Conservation (phyloP, 1,140 invertebrate species). For the Pemphigus obesinymphae region DNA sequence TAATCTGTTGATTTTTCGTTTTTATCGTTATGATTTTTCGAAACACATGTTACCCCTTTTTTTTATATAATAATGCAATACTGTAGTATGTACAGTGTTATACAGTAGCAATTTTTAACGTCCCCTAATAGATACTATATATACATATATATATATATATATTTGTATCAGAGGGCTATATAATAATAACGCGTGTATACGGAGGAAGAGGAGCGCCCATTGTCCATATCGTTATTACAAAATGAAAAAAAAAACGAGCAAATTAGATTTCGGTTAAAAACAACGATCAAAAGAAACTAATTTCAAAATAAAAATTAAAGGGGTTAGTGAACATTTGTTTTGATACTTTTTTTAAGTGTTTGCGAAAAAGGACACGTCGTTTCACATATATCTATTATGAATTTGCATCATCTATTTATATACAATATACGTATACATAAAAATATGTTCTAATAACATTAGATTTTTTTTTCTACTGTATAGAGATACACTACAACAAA, state of each 20-base stretch:
- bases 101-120: constrained; percentile 16
- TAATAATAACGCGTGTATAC: not conserved
- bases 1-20: constrained; percentile 41
- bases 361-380: not conserved
- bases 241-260: not conserved
- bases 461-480: not conserved
- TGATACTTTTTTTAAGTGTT: constrained; percentile 22
- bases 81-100: not conserved
- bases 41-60: constrained; percentile 42
- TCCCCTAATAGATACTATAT: constrained; percentile 19
- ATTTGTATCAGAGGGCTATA: constrained; percentile 5
- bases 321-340: constrained; percentile 27
- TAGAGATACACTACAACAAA: not conserved
- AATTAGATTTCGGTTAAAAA: constrained; percentile 36
- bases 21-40: constrained; percentile 41
- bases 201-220: not conserved
- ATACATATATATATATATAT: not conserved
- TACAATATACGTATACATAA: not conserved
- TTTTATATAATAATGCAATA: not conserved
- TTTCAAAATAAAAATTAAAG: not conserved
- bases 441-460: not conserved
- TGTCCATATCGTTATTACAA: not conserved
- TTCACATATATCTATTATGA: not conserved
- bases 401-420: not conserved
- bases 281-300: constrained; percentile 38